Base-by-base conservation (phyloP, 2,113 vertebrate genomes). In the Gallinago undulata region DNA sequence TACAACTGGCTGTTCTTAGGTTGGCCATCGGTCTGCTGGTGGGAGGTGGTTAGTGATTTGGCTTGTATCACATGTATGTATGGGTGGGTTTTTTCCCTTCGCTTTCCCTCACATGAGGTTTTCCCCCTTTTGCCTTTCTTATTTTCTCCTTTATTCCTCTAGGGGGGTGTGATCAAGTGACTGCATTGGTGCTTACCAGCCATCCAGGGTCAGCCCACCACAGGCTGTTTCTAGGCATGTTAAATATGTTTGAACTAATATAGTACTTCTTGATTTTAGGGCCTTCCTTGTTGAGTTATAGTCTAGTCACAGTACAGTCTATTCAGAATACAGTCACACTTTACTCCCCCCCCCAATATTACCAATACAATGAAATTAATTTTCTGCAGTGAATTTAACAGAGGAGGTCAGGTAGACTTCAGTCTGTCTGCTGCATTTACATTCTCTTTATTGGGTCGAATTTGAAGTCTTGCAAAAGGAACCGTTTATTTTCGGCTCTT, bases 161-260 rank as follows among this genome's bases (percentile, higher is more conserved):
- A 19, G 4, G 8, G 8, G 8, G 5, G 7, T 22, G 35, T 1
- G 41, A 74, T 47, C 3, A 10, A 57, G 21, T 2, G 9, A 12
- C 23, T 62, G 41, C 15, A 15, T 67, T 47, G 41, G 27, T 6
- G 2, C 24, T 56, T 51, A 33, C 7, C 37, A 59, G 30, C n/a
- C 13, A 19, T 45, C 35, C 13, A 14, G 23, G 33, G 45, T 78
- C 43, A 72, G 14, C 12, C 5, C 28, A 35, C 24, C 14, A 48
- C 39, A 30, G 48, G 8, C 59, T 50, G n/a, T 67, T 81, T 74
- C 50, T 81, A 78, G n/a, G 35, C 14, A 4, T 7, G 12, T 77
- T 69, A 64, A 60, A 28, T 69, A 66, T 25, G 7, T 62, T 77
- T 67, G 21, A 69, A 94, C 8, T 12, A 23, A 59, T 19, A 8